Evolutionary conservation across 2,888 invertebrate species (phyloP).

Genomic region (Ochropleura plecta): DNA sequence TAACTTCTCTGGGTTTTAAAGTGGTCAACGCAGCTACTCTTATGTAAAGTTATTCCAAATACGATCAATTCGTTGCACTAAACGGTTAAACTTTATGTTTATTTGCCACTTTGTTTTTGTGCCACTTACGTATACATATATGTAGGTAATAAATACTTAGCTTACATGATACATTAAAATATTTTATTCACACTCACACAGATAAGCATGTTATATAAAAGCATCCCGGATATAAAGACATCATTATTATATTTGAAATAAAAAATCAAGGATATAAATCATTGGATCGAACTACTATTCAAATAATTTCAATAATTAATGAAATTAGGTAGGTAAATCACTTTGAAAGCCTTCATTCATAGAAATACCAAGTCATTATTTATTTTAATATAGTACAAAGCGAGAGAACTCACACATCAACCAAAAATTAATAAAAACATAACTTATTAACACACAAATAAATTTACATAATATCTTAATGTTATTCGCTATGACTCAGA

Average conservation of each 20-base stretch:
- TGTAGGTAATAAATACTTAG: background rate
- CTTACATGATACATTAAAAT: constrained; percentile 6
- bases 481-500: constrained; percentile 45
- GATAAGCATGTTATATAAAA: background rate
- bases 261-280: background rate
- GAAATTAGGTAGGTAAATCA: background rate
- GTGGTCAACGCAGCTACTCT: constrained; percentile 8
- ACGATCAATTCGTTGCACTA: constrained; percentile 32
- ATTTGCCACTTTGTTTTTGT: constrained; percentile 23
- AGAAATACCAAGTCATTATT: background rate
- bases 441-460: background rate
- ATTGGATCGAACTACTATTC: background rate
- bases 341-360: constrained; percentile 17
- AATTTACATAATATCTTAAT: constrained; percentile 40
- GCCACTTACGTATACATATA: constrained; percentile 46
- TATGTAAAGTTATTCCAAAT: constrained; percentile 36
- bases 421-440: background rate
- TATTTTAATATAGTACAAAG: background rate
- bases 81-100: background rate
- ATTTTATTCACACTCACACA: background rate
- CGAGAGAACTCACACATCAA: background rate
- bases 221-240: background rate
- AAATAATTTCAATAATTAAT: background rate
- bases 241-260: background rate
- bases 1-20: background rate